These are phyloP conservation scores for Ceyx margarethae DNA, from an alignment of 2,113 vertebrate species.

Conservation along the genomic window DNA sequence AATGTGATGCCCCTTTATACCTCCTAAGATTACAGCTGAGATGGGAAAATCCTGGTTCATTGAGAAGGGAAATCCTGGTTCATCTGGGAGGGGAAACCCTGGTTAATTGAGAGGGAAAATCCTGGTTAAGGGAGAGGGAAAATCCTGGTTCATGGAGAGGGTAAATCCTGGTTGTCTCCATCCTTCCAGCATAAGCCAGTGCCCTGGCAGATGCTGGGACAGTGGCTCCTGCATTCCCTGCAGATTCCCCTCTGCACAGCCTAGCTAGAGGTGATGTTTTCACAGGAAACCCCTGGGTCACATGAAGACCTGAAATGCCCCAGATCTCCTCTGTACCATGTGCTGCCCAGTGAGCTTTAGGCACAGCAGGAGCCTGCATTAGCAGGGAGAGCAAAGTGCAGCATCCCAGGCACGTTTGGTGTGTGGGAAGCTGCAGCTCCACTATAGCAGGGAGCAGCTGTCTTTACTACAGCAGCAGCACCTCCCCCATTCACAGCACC, in stretches of 20 bases:
- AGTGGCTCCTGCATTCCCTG: not conserved
- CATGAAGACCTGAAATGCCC: not conserved
- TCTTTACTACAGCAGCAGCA: no score
- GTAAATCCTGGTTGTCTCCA: not conserved
- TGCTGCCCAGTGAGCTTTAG: not conserved
- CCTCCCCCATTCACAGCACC: no score
- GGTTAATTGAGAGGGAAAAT: not conserved
- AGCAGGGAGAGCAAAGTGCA: not conserved
- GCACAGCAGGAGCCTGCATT: not conserved
- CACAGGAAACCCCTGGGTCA: not conserved
- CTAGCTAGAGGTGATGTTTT: not conserved
- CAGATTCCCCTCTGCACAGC: not conserved
- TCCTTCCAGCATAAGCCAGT: not conserved
- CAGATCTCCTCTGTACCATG: not conserved
- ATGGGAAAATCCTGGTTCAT: not conserved
- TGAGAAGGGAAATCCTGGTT: not conserved
- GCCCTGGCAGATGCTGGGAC: not conserved
- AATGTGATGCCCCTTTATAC: accelerated
- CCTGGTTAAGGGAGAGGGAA: not conserved
- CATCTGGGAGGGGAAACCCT: no score
- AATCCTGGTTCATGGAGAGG: not conserved
- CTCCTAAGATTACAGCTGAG: not conserved
- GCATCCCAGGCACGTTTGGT: not conserved
- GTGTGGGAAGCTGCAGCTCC: not conserved
- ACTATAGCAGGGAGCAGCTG: no score